These are phyloP conservation scores for Dendrocincla tyrannina DNA, from an alignment of 2,797 vertebrate species.

Conservation along the genomic window DNA sequence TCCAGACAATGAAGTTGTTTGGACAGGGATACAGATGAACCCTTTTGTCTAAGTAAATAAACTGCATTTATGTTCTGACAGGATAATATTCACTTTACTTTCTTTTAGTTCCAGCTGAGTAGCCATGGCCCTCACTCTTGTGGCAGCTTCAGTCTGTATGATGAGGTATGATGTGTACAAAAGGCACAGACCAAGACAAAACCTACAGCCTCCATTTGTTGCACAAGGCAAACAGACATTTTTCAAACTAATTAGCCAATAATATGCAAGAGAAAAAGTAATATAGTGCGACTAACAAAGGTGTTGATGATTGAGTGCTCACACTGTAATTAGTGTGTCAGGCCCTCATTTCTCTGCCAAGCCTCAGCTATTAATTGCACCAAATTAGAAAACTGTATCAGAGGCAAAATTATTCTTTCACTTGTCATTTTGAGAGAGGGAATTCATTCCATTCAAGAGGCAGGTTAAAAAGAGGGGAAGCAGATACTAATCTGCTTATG, in stretches of 20 bases:
- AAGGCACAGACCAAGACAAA: conserved; percentile 85
- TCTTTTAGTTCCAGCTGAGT: conserved; percentile 89
- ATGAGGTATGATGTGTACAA: conserved; percentile 87
- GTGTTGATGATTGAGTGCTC: conserved; percentile 99
- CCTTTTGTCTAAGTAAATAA: conserved; percentile 98
- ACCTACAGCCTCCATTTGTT: conserved; percentile 84
- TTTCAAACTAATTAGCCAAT: conserved; percentile 99
- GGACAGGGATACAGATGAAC: conserved; percentile 95
- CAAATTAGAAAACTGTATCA: conserved; percentile 99
- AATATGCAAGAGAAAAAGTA: conserved; percentile 92
- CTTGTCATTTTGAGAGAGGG: conserved; percentile 95
- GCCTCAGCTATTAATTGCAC: conserved; percentile 98
- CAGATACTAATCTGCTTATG: conserved; percentile 86
- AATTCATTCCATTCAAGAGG: conserved; percentile 88
- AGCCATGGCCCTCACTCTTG: conserved; percentile 83
- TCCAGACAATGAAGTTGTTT: conserved; percentile 93
- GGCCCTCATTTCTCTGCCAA: conserved; percentile 90
- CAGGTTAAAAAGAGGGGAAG: conserved; percentile 87
- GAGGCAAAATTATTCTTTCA: conserved; percentile 96
- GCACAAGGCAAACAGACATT: conserved; percentile 96
- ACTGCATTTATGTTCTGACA: conserved; percentile 92
- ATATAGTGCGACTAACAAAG: conserved; percentile 97
- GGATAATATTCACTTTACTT: conserved; percentile 91
- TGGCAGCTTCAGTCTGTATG: conserved; percentile 82
- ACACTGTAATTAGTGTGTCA: conserved; percentile 99